phyloP scores from a whole-genome alignment of 2,797 vertebrate genomes.

The Podarcis lilfordi region DNA sequence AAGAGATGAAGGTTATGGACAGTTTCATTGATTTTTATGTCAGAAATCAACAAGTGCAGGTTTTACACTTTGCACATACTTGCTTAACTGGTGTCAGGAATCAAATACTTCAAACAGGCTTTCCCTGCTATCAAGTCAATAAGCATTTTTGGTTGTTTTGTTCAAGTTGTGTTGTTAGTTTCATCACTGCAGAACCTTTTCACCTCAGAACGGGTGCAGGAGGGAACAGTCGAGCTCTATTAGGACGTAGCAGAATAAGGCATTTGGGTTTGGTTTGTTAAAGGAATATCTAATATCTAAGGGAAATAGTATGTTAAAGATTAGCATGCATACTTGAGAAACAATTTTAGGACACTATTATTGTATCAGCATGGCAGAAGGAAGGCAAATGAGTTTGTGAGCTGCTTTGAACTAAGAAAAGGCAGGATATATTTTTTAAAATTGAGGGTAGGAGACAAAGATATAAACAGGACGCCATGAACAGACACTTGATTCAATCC shows the following conservation, averaged over 20 bases:
- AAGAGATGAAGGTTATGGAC: conserved; percentile 76
- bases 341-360: not conserved
- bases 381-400: not conserved
- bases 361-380: not conserved
- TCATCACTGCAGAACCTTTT: conserved; percentile 65
- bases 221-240: conserved; percentile 21
- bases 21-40: conserved; percentile 80
- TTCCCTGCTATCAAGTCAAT: conserved; percentile 71
- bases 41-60: conserved; percentile 78
- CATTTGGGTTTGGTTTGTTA: conserved; percentile 30
- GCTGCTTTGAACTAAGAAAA: not conserved
- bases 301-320: not conserved
- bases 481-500: not conserved
- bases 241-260: conserved; percentile 18
- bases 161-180: conserved; percentile 62
- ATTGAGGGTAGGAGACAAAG: not conserved
- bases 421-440: not conserved
- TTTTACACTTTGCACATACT: conserved; percentile 77
- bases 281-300: not conserved
- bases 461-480: not conserved
- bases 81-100: conserved; percentile 77
- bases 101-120: conserved; percentile 76
- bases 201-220: conserved; percentile 39
- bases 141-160: conserved; percentile 74
- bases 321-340: not conserved